Evolutionary conservation across 1,140 invertebrate genomes (phyloP).

Genomic region (Formica selysi): DNA sequence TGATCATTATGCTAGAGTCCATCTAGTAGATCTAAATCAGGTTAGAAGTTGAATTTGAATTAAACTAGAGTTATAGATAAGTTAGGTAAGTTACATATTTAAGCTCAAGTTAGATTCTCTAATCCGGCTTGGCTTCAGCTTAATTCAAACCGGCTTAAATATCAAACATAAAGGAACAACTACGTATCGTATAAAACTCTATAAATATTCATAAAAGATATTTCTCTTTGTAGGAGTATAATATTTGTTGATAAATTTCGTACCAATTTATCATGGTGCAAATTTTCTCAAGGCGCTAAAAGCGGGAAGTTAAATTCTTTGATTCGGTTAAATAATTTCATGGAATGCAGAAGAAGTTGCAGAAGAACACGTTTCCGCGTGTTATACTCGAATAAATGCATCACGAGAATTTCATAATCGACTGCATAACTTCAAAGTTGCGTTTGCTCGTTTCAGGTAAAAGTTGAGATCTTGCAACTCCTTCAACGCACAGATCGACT

Average conservation of each 20-base stretch:
- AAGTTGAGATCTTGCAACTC: slow-evolving; percentile 57
- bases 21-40: slow-evolving; percentile 18
- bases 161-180: slow-evolving; percentile 9
- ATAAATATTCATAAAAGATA: neutral
- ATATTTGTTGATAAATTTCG: slow-evolving; percentile 37
- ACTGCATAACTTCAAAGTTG: slow-evolving; percentile 62
- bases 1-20: neutral
- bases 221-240: neutral
- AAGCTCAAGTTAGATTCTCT: slow-evolving; percentile 25
- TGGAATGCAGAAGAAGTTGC: slow-evolving; percentile 50
- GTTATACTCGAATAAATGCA: slow-evolving; percentile 56
- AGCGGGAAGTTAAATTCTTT: slow-evolving; percentile 43
- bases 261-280: slow-evolving; percentile 26
- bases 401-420: slow-evolving; percentile 63
- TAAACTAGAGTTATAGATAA: slow-evolving; percentile 45
- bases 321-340: slow-evolving; percentile 58
- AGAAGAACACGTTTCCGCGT: slow-evolving; percentile 41
- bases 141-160: neutral
- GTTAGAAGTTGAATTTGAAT: slow-evolving; percentile 47
- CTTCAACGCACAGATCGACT: slow-evolving; percentile 50
- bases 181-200: neutral
- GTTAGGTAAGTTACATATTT: slow-evolving; percentile 46
- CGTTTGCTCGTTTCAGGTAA: slow-evolving; percentile 43
- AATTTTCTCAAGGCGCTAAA: slow-evolving; percentile 5
- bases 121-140: neutral